Conservation (phyloP, 2,113 vertebrate species). For the Clupea harengus region DNA sequence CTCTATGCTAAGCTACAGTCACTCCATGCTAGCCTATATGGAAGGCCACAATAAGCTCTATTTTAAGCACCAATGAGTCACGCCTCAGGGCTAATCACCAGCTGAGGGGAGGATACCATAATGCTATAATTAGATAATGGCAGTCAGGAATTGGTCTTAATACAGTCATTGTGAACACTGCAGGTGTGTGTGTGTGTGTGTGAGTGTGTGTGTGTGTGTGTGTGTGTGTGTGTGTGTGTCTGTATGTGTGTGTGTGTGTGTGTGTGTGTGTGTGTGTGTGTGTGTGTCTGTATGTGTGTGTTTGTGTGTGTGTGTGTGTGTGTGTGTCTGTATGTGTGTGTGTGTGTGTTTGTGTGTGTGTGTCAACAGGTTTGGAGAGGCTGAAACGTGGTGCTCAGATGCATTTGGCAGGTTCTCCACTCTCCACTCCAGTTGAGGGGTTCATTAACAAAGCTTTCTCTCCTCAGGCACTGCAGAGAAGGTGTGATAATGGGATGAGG, state of each 20-base stretch:
- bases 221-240: constrained; percentile 27
- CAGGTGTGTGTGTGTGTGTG: background rate
- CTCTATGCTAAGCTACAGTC: background rate
- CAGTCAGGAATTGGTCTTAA: background rate
- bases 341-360: constrained; percentile 25
- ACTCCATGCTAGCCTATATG: too few species aligned
- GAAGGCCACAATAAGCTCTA: background rate
- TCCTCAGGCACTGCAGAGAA: constrained; percentile 27
- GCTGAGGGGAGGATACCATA: background rate
- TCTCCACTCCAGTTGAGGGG: constrained; percentile 54
- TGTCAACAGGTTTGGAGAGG: constrained; percentile 32
- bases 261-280: background rate
- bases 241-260: background rate
- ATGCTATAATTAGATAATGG: background rate
- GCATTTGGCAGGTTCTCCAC: constrained; percentile 55
- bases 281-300: background rate
- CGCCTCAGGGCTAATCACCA: background rate
- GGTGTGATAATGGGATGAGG: constrained; percentile 24
- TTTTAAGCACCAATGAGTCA: background rate
- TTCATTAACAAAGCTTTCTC: constrained; percentile 55
- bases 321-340: constrained; percentile 24
- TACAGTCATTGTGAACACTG: background rate
- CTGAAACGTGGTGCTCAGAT: constrained; percentile 36
- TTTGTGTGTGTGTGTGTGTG: constrained; percentile 23
- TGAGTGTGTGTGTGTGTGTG: constrained; percentile 25